phyloP scores from a whole-genome alignment of 2,797 vertebrate genomes.

The Enteromius fasciolatus region DNA sequence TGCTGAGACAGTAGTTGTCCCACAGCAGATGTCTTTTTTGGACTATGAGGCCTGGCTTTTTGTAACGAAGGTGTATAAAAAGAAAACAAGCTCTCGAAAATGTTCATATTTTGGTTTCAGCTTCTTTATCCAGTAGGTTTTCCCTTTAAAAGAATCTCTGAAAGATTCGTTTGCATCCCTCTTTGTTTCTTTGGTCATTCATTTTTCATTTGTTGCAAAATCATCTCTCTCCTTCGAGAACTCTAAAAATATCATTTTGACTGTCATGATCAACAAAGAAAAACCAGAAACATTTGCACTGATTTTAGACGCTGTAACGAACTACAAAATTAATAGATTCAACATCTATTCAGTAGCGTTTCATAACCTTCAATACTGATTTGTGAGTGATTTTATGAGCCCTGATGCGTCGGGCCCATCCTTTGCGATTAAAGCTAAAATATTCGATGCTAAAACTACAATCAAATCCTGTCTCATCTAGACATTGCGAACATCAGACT shows the following conservation, averaged over 20 bases:
- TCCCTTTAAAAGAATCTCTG: slow-evolving; percentile 64
- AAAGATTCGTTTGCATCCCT: slow-evolving; percentile 46
- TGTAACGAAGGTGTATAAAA: slow-evolving; percentile 59
- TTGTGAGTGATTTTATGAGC: slow-evolving; percentile 33
- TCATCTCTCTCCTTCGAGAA: slow-evolving; percentile 34
- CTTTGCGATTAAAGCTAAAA: slow-evolving; percentile 52
- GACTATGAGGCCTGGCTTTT: slow-evolving; percentile 57
- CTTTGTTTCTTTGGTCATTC: slow-evolving; percentile 59
- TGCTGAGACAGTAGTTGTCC: slow-evolving; percentile 74
- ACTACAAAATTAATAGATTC: slow-evolving; percentile 40
- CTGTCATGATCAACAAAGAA: slow-evolving; percentile 25
- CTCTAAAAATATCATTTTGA: slow-evolving; percentile 38
- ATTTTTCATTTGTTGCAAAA: slow-evolving; percentile 27
- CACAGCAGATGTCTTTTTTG: slow-evolving; percentile 62
- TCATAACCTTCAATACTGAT: slow-evolving; percentile 18
- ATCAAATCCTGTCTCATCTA: slow-evolving; percentile 47
- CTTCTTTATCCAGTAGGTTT: slow-evolving; percentile 45
- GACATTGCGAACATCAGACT: slow-evolving; percentile 30
- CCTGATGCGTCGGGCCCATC: slow-evolving; percentile 24
- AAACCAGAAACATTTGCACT: slow-evolving; percentile 29
- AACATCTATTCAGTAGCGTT: slow-evolving; percentile 35
- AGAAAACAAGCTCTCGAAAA: slow-evolving; percentile 66
- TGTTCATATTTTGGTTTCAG: slow-evolving; percentile 60
- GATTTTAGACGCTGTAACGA: slow-evolving; percentile 36
- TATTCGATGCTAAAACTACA: slow-evolving; percentile 55